Evolutionary conservation across 2,797 vertebrate genomes (phyloP).

Genomic region (Sebastiscus albofasciatus): DNA sequence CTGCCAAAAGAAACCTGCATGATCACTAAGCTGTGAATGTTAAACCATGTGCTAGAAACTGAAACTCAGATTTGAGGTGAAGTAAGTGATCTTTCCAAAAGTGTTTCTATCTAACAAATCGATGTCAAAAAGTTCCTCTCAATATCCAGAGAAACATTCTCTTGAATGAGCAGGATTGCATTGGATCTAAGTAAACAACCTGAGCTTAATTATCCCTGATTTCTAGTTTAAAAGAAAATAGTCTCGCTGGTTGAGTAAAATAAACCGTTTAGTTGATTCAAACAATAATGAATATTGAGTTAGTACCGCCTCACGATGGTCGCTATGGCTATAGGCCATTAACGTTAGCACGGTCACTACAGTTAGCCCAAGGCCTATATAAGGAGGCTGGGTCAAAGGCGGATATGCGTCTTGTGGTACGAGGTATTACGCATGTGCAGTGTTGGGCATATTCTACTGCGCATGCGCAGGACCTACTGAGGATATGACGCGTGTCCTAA

Average conservation of each 20-base stretch:
- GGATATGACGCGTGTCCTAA: no score
- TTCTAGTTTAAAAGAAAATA: not conserved
- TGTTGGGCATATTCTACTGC: no score
- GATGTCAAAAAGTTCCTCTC: not conserved
- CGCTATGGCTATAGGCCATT: constrained; percentile 7
- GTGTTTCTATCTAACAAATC: not conserved
- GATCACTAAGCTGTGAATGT: not conserved
- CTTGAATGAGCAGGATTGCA: not conserved
- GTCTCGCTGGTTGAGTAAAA: not conserved
- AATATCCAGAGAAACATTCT: not conserved
- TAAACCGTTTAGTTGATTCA: rapidly evolving
- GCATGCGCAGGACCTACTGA: no score
- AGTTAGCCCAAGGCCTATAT: constrained; percentile 33
- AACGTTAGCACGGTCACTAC: constrained; percentile 9
- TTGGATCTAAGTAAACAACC: not conserved
- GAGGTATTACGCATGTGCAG: no score
- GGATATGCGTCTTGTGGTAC: no score
- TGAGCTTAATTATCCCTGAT: rapidly evolving
- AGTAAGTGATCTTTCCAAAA: not conserved
- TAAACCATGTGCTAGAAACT: no score
- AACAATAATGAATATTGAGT: not conserved
- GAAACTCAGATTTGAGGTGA: not conserved
- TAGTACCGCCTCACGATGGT: not conserved
- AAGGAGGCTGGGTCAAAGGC: no score
- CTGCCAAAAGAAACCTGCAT: not conserved